Conservation (phyloP, 2,113 vertebrate genomes). For the Thomomys bottae region DNA sequence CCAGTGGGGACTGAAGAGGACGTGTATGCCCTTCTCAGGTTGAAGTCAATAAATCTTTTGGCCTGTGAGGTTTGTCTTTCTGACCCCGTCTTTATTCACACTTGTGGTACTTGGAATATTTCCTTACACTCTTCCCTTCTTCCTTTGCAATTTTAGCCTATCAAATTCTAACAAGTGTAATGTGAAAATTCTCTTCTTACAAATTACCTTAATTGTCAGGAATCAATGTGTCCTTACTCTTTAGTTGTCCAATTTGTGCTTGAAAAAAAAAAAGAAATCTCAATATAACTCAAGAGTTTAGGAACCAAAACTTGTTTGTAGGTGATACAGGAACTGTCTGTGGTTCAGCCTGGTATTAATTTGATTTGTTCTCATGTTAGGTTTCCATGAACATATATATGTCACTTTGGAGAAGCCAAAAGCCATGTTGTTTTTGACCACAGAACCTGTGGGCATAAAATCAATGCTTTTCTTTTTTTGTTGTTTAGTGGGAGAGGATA, state of each 20-base stretch:
- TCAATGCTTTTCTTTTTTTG: not conserved
- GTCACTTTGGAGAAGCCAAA: not conserved
- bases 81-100: too few species aligned
- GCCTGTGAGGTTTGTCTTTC: too few species aligned
- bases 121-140: not conserved
- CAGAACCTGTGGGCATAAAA: conserved; percentile 22
- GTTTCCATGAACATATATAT: not conserved
- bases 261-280: conserved; percentile 18
- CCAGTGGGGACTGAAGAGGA: too few species aligned
- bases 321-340: not conserved
- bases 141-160: not conserved
- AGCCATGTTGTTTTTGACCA: not conserved
- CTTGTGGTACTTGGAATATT: too few species aligned
- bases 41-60: too few species aligned
- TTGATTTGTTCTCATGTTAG: not conserved
- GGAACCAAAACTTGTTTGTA: not conserved
- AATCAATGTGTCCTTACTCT: not conserved
- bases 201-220: not conserved
- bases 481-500: not conserved
- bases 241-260: not conserved
- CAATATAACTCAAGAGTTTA: not conserved
- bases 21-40: too few species aligned
- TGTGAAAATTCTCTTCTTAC: conserved; percentile 27
- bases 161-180: conserved; percentile 22
- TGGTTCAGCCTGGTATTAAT: not conserved